Evolutionary conservation across 2,113 vertebrate species (phyloP), one percentile per base, ranked within the genome.

Genomic region (Oostethus manadensis): DNA sequence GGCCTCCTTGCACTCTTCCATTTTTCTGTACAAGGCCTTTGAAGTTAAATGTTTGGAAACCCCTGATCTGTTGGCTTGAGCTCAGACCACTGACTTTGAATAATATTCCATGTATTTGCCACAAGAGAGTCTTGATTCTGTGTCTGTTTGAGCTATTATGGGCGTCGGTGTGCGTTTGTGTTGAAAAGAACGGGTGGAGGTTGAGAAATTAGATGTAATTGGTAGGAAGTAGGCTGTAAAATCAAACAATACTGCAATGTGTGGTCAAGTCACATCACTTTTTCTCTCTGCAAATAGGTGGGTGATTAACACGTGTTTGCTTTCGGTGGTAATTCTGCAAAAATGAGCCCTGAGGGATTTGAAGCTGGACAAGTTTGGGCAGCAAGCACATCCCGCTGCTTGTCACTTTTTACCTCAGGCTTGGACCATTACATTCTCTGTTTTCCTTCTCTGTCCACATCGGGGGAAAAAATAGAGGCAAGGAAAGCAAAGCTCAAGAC

Each of bases 361-460:
- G 56, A 51, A 73, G 59, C 60, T 29, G 53, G 66, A 71, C 59
- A 29, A 57, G 56, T 46, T n/a, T 40, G 23, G 56, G 83, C 77
- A 76, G 61, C 74, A 33, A 69, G 33, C n/a, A 61, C 51, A 78
- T 80, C 78, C 81, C 61, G 17, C 51, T 73, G 6, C 70, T 60
- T 78, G 76, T 83, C 84, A 86, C 66, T 73, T 83, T 75, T 70
- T 33, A 33, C 29, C 29, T 33, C 29, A 78, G 60, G 77, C 79
- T 73, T 79, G 62, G 51, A 21, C 69, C 77, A 84, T 86, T 79
- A 84, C 84, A 76, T 71, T 38, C 83, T 81, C 70, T 87, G 79
- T 84, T 85, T 86, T 86, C 72, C 62, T 80, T 82, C 51, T 75
- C 56, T 5, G 26, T 65, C 46, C 69, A 62, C 71, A 16, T 59